Base-by-base conservation (phyloP, 2,113 vertebrate genomes). In the Mesembrinibis cayennensis region DNA sequence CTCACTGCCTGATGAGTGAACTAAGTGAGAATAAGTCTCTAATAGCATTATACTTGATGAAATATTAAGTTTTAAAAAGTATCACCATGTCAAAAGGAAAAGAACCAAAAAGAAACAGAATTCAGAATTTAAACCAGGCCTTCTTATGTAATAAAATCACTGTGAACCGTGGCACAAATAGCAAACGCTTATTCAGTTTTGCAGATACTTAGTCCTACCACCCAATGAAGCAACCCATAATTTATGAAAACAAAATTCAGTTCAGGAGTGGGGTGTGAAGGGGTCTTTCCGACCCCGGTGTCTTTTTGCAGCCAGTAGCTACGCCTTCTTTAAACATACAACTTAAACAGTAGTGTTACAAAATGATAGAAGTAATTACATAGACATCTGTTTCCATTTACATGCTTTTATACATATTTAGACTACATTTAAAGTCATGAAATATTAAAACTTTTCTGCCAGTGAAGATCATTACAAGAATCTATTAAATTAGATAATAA, bases 1-100 rank as follows among this genome's bases (percentile, higher is more conserved):
- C 98, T 99, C 98, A 97, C 99, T 98, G 98, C 98, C 98, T 99
- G 99, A 99, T 99, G 99, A 99, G 99, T 97, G 98, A 99, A 99
- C 99, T 98, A 99, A 98, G 99, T 98, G 98, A 98, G 99, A 99
- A 99, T 98, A 98, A 99, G 99, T 98, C 99, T 98, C 98, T 99
- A 99, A 99, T 98, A 99, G 98, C 98, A 99, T 99, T 99, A 99
- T 90, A 98, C 98, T 98, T 98, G 99, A 99, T 99, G 99, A 99
- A 98, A 98, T 99, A 99, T 99, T 98, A 99, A 99, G 98, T 98
- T 99, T 98, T 98, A 95, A 77, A 95, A 98, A 98, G 97, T 97
- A 98, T 73, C 97, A 93, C 95, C 93, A 78, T 21, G 90, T 97
- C 97, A 96, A 94, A 97, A 97, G 95, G 90, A 95, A 95, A 96